These are phyloP conservation scores for Sinosuthora webbiana DNA, from an alignment of 2,113 vertebrate species.

Conservation along the genomic window DNA sequence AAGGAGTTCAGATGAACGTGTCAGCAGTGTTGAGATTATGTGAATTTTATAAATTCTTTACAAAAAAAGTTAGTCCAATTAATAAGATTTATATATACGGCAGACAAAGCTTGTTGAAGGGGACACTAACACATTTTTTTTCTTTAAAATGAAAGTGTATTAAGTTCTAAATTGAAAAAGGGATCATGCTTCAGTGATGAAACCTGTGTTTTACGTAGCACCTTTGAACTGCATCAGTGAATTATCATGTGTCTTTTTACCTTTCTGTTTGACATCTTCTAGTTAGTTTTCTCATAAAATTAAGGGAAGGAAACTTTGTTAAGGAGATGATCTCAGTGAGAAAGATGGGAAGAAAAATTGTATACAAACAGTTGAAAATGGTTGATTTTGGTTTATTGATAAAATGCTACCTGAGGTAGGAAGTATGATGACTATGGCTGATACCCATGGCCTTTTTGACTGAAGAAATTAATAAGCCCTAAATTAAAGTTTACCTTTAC, in stretches of 20 bases:
- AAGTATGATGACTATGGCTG: not conserved
- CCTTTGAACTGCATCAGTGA: not conserved
- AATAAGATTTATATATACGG: not conserved
- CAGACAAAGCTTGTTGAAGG: not conserved
- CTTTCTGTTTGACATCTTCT: not conserved
- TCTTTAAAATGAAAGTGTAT: not conserved
- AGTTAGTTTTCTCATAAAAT: not conserved
- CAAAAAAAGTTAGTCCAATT: not conserved
- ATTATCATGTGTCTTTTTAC: not conserved
- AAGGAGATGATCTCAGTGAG: not conserved
- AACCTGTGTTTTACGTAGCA: not conserved
- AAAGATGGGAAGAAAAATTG: not conserved
- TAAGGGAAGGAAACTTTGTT: not conserved
- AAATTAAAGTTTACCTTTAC: not conserved
- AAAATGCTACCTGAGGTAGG: not conserved
- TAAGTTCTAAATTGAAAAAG: not conserved
- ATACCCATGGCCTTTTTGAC: constrained; percentile 4
- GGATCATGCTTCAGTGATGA: not conserved
- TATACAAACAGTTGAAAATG: not conserved
- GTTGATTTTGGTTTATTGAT: not conserved
- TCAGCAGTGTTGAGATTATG: not conserved
- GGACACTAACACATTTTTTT: not conserved
- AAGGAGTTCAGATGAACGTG: not conserved
- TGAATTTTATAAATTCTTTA: not conserved
- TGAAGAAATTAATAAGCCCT: constrained; percentile 16